Base-by-base conservation (phyloP, 2,888 invertebrate genomes). In the Brachyptera risi region DNA sequence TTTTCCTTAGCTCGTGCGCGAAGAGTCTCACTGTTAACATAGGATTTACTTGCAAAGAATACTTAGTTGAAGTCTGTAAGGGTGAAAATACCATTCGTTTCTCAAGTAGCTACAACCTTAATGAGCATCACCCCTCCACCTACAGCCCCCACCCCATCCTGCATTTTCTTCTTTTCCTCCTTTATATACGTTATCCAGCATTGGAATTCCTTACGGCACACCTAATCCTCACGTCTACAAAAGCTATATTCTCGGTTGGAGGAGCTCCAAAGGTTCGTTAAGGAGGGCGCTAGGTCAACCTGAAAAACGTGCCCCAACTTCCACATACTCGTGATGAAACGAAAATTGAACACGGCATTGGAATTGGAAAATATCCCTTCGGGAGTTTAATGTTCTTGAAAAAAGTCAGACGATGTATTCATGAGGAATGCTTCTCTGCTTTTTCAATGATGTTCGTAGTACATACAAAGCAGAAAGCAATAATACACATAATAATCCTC, bases 231-330 rank as follows among this genome's bases (percentile, higher is more conserved):
- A 49, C 47, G 57, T 61, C 57, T 57, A 38, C 54, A 56, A 54
- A 44, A 40, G 44, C 35, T 38, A 54, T 51, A 37, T 54, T 21
- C 35, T 54, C 58, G 56, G 51, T 57, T 61, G 61, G 49, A 57
- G 50, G 49, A 58, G 47, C 58, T 61, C 57, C 56, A 61, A 56
- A 61, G 61, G 61, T 61, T 61, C 61, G 61, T 61, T 61, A 61
- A 58, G 61, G 57, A 58, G 57, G 57, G 58, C 58, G 58, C 61
- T 51, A 61, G 61, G 61, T 61, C 61, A 61, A 61, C 61, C 58
- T 61, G 23, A 61, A 61, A 61, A 61, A 61, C 61, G 61, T 50
- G 61, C 61, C 40, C 51, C 27, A 58, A 58, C 58, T 61, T 58
- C 57, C 57, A 50, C 40, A 47, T 23, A 54, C 37, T 21, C 54